Percentiles rank a stretch among this genome's conserved stretches.
Conservation (phyloP, 2,797 vertebrate genomes). For the Rhinophrynus dorsalis region DNA sequence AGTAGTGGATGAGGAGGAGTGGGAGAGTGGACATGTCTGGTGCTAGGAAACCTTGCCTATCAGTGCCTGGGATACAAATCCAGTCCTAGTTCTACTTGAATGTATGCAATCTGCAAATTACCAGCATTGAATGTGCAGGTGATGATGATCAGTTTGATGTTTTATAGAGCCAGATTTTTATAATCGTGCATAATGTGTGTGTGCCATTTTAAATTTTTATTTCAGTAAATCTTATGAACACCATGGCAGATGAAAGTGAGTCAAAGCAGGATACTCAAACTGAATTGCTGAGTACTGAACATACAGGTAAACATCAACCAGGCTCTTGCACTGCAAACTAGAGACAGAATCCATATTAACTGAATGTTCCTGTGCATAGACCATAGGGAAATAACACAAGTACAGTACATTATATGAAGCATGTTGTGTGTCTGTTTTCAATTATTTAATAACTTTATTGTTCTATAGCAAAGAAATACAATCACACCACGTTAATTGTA, state of each 20-base stretch:
- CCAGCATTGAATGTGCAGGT: no score
- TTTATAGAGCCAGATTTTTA: not conserved
- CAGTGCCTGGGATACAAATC: no score
- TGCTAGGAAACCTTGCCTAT: no score
- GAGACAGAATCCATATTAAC: constrained; percentile 45
- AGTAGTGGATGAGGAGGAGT: no score
- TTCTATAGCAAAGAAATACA: no score
- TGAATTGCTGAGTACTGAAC: constrained; percentile 30
- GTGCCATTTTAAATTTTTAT: constrained; percentile 36
- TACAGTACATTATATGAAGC: not conserved
- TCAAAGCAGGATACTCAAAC: constrained; percentile 27
- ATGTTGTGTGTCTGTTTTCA: constrained; percentile 2
- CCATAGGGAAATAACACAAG: not conserved
- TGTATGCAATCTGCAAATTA: no score
- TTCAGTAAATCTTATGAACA: constrained; percentile 36
- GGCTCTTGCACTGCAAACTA: constrained; percentile 10
- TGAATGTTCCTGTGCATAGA: not conserved
- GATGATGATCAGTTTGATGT: not conserved
- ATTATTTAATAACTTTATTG: no score
- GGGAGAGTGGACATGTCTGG: no score
- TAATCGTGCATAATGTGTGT: constrained; percentile 13
- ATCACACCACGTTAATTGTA: no score
- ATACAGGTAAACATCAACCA: constrained; percentile 30
- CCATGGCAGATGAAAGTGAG: constrained; percentile 38
- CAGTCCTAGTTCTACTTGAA: no score